Evolutionary conservation across 30 jellyfish, hydroid and myxozoan genomes (phyloP).

Genomic region (Nemopilema nomurai): DNA sequence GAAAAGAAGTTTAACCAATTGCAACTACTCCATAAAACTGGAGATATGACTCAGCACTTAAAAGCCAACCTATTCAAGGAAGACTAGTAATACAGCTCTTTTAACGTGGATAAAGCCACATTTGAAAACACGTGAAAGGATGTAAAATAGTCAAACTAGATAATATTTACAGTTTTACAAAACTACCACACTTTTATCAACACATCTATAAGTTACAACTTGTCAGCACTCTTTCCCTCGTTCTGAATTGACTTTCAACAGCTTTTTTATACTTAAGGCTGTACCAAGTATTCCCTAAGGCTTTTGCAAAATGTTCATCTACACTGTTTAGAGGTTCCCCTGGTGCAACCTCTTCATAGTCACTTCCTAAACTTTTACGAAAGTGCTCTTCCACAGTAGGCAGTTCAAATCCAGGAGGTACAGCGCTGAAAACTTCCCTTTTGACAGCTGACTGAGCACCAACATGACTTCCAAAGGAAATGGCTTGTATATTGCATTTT

Average conservation of each 20-base stretch:
- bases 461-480: conserved; percentile 44
- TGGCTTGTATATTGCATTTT: conserved; percentile 59
- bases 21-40: conserved; percentile 48
- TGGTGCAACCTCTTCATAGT: conserved; percentile 68
- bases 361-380: conserved; percentile 88
- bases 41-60: background rate
- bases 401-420: conserved; percentile 83
- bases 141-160: conserved; percentile 3
- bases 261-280: conserved; percentile 64
- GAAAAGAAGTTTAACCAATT: too few species aligned
- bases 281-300: conserved; percentile 93
- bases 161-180: conserved; percentile 32
- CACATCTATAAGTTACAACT: conserved; percentile 60
- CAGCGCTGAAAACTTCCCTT: conserved; percentile 68
- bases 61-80: background rate
- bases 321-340: conserved; percentile 85
- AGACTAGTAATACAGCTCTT: background rate
- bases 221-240: conserved; percentile 58
- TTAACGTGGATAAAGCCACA: background rate
- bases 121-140: background rate
- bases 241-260: conserved; percentile 43
- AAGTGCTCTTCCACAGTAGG: conserved; percentile 99
- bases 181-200: conserved; percentile 9
- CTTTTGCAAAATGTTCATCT: conserved; percentile 98
- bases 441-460: conserved; percentile 40